These are phyloP conservation scores for Nothoprocta pentlandii DNA, from an alignment of 2,113 vertebrate genomes.

Conservation along the genomic window DNA sequence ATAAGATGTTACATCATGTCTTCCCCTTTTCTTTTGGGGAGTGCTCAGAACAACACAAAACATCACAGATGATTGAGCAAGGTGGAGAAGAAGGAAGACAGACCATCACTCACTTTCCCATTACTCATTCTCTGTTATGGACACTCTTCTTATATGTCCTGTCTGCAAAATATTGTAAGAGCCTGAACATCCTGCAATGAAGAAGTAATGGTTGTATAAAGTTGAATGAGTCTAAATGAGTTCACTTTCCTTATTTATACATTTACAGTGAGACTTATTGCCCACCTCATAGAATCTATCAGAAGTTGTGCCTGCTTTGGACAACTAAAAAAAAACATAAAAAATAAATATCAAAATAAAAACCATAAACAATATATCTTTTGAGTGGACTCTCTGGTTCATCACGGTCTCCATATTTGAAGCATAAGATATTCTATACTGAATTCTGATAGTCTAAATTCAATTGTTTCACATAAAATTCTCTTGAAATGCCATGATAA, in stretches of 20 bases:
- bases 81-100: background rate
- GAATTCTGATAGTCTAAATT: background rate
- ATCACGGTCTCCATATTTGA: background rate
- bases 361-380: background rate
- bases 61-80: background rate
- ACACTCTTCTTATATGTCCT: background rate
- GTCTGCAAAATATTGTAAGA: background rate
- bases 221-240: background rate
- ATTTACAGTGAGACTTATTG: background rate
- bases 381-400: background rate
- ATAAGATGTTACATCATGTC: background rate
- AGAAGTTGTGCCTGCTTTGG: background rate
- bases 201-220: background rate
- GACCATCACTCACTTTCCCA: background rate
- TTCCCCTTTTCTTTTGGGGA: background rate
- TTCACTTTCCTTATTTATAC: background rate
- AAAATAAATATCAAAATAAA: background rate
- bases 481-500: background rate
- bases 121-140: background rate
- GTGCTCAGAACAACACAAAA: background rate
- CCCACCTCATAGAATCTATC: background rate
- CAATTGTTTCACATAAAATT: background rate
- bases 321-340: background rate
- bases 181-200: background rate
- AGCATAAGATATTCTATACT: background rate